Percentiles rank a stretch among this genome's conserved stretches.
These are phyloP conservation scores for Boulengeromyrus knoepffleri DNA, from an alignment of 2,113 vertebrate species.

Conservation along the genomic window DNA sequence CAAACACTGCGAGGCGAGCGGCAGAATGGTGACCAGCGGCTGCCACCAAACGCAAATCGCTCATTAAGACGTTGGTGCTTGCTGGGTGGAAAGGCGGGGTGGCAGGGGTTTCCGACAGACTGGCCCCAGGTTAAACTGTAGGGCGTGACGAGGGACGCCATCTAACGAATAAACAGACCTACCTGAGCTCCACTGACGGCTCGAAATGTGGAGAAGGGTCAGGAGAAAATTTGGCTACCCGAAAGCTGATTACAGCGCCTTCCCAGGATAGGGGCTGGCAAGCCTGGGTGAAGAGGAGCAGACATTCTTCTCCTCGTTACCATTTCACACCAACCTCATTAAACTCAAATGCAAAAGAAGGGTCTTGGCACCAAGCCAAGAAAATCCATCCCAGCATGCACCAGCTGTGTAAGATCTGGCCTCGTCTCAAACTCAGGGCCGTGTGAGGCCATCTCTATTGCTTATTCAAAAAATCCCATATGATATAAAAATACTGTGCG, in stretches of 20 bases:
- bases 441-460: neutral
- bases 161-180: neutral
- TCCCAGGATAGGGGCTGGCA: neutral
- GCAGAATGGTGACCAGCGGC: neutral
- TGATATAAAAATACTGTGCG: neutral
- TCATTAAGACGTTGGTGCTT: neutral
- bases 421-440: conserved; percentile 20
- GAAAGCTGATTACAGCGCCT: neutral
- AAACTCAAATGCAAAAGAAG: neutral
- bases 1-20: neutral
- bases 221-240: neutral
- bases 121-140: conserved; percentile 20
- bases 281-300: neutral
- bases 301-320: neutral
- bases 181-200: neutral
- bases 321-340: neutral
- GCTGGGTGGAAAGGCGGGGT: conserved; percentile 19
- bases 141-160: neutral
- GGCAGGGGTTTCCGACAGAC: conserved; percentile 28
- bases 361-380: conserved; percentile 35
- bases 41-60: neutral
- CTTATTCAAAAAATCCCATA: neutral
- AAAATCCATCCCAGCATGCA: conserved; percentile 29
- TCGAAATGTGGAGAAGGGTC: neutral
- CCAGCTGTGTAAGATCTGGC: conserved; percentile 24